Evolutionary conservation across 2,888 invertebrate species (phyloP).

Genomic region (Cerastis rubricosa): DNA sequence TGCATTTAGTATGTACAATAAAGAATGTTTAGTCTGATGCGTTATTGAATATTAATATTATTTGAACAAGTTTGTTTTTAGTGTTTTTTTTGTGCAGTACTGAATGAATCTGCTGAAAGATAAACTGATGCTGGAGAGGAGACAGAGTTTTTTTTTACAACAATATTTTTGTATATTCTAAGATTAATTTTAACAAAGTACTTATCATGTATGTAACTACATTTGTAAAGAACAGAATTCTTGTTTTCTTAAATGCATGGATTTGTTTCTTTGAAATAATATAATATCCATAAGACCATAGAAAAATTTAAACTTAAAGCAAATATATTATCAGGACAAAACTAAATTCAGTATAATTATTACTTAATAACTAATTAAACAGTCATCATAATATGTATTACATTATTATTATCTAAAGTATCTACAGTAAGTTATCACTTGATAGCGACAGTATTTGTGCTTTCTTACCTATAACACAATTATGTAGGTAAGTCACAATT

Average conservation of each 20-base stretch:
- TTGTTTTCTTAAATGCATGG: conserved; percentile 37
- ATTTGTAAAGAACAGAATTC: conserved; percentile 15
- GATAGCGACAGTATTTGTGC: conserved; percentile 60
- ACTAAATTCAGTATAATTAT: conserved; percentile 19
- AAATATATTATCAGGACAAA: conserved; percentile 17
- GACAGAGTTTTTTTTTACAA: background rate
- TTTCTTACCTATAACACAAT: conserved; percentile 29
- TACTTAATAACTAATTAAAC: conserved; percentile 28
- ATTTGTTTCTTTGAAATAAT: conserved; percentile 8
- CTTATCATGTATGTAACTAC: conserved; percentile 18
- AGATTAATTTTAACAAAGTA: conserved; percentile 1
- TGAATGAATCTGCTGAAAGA: conserved; percentile 14
- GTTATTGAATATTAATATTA: conserved; percentile 4
- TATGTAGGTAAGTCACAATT: conserved; percentile 26
- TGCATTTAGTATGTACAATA: conserved; percentile 31
- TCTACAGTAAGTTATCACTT: conserved; percentile 52
- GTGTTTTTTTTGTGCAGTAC: conserved; percentile 26
- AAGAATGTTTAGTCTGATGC: conserved; percentile 7
- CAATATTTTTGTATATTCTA: background rate
- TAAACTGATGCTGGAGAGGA: background rate
- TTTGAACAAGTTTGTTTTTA: background rate
- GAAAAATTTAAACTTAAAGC: conserved; percentile 27
- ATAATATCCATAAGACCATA: conserved; percentile 6
- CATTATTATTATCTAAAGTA: conserved; percentile 22
- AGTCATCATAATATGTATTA: conserved; percentile 24